Percentiles rank a stretch among this genome's conserved stretches.
These are phyloP conservation scores for Notarius quadriscutis DNA, from an alignment of 2,113 vertebrate species.

Conservation along the genomic window DNA sequence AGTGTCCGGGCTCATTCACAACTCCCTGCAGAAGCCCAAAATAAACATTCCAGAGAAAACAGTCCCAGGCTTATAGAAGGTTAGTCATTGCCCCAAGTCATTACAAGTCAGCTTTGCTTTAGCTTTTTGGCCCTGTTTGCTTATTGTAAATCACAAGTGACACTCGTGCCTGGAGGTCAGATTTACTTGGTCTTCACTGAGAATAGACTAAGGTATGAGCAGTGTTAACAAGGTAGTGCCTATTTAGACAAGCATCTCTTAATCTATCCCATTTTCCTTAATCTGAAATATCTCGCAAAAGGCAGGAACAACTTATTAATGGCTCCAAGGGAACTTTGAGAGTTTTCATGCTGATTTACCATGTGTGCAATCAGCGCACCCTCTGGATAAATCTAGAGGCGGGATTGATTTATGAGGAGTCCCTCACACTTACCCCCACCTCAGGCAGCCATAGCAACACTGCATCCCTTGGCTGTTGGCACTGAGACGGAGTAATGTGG, in stretches of 20 bases:
- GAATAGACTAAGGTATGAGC: neutral
- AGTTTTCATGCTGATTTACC: conserved; percentile 21
- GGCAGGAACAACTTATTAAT: conserved; percentile 22
- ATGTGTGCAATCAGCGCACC: conserved; percentile 58
- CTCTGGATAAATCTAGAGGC: conserved; percentile 39
- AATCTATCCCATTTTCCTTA: neutral
- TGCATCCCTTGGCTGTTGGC: conserved; percentile 41
- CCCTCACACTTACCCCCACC: conserved; percentile 48
- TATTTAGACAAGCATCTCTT: neutral
- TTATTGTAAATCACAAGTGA: conserved; percentile 42
- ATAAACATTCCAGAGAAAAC: conserved; percentile 52
- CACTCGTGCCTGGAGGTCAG: conserved; percentile 35
- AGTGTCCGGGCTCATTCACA: conserved; percentile 36
- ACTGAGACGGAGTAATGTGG: conserved; percentile 50
- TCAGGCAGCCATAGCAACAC: conserved; percentile 57
- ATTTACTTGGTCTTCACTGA: conserved; percentile 4
- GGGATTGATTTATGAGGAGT: conserved; percentile 45
- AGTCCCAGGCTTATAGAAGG: conserved; percentile 21
- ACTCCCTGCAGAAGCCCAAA: conserved; percentile 36
- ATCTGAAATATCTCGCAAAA: neutral
- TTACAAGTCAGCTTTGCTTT: conserved; percentile 35
- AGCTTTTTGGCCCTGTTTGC: conserved; percentile 32
- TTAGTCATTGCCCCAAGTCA: conserved; percentile 20
- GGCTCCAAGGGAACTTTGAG: conserved; percentile 17
- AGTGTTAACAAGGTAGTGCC: conserved; percentile 5